These are phyloP conservation scores for Threskiornis aethiopicus DNA, from an alignment of 2,797 vertebrate genomes.

Conservation along the genomic window DNA sequence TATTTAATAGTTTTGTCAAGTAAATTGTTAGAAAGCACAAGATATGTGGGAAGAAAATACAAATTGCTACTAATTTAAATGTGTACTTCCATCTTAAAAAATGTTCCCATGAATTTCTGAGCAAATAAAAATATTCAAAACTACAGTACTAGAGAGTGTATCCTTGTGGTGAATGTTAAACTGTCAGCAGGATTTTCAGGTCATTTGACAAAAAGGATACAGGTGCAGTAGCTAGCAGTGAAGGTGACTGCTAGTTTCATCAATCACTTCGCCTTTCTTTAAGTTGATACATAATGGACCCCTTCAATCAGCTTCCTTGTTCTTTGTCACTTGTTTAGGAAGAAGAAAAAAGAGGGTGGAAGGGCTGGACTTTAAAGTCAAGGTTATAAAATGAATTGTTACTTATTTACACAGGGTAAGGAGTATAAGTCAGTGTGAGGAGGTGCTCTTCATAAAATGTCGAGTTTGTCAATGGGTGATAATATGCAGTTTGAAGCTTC, in stretches of 20 bases:
- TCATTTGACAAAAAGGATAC: constrained; percentile 97
- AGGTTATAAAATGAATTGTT: constrained; percentile 89
- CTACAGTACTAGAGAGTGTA: constrained; percentile 56
- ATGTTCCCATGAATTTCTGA: constrained; percentile 42
- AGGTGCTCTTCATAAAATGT: constrained; percentile 73
- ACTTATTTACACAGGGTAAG: constrained; percentile 89
- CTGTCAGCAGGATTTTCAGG: constrained; percentile 98
- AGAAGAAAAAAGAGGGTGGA: constrained; percentile 69
- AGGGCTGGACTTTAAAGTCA: constrained; percentile 83
- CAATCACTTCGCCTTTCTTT: constrained; percentile 98
- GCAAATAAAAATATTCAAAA: constrained; percentile 78
- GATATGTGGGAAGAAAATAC: background rate
- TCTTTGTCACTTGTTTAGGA: constrained; percentile 89
- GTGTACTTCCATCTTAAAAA: constrained; percentile 19
- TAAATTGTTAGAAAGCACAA: background rate
- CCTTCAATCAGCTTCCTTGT: constrained; percentile 97
- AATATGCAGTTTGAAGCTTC: constrained; percentile 81
- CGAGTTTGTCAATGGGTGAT: constrained; percentile 86
- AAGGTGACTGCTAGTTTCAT: constrained; percentile 98
- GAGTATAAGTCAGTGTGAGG: constrained; percentile 74
- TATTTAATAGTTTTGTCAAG: constrained; percentile 9
- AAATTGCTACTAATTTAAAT: constrained; percentile 2
- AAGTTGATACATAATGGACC: constrained; percentile 99
- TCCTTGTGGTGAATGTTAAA: constrained; percentile 86
- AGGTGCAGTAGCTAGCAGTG: constrained; percentile 91